Evolutionary conservation across 2,113 vertebrate species (phyloP).

Genomic region (Brachyhypopomus occidentalis): DNA sequence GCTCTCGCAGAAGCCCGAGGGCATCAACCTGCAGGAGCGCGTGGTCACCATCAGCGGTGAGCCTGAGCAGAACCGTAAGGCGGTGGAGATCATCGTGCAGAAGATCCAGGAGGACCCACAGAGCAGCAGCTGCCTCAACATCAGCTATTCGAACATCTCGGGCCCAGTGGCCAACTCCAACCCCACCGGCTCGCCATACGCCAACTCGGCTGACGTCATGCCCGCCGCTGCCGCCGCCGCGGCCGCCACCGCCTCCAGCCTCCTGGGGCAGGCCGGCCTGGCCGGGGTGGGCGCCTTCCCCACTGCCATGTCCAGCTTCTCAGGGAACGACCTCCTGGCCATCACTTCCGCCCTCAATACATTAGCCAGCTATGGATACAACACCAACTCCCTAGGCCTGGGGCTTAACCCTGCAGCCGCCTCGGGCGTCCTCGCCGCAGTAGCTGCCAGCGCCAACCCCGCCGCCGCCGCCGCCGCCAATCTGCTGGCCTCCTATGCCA

Average conservation of each 20-base stretch:
- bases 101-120: slow-evolving; percentile 95
- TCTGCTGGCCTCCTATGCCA: slow-evolving; percentile 87
- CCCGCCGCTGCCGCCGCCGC: slow-evolving; percentile 79
- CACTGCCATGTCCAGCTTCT: slow-evolving; percentile 86
- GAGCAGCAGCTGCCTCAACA: slow-evolving; percentile 94
- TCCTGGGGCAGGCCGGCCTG: slow-evolving; percentile 84
- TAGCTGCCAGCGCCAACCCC: slow-evolving; percentile 87
- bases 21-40: slow-evolving; percentile 91
- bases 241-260: slow-evolving; percentile 80
- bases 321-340: slow-evolving; percentile 89
- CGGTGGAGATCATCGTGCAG: slow-evolving; percentile 90
- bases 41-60: slow-evolving; percentile 94
- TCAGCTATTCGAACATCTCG: slow-evolving; percentile 92
- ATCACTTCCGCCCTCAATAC: slow-evolving; percentile 94
- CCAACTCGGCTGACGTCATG: slow-evolving; percentile 88
- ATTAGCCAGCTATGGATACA: slow-evolving; percentile 92
- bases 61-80: slow-evolving; percentile 88
- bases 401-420: slow-evolving; percentile 88
- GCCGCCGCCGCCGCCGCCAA: slow-evolving; percentile 88
- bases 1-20: slow-evolving; percentile 91
- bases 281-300: slow-evolving; percentile 85
- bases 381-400: slow-evolving; percentile 90
- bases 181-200: slow-evolving; percentile 93
- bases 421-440: slow-evolving; percentile 85
- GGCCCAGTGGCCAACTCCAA: slow-evolving; percentile 94